These are phyloP conservation scores for Enteromius argenteus DNA, from an alignment of 2,797 vertebrate species.

Conservation along the genomic window DNA sequence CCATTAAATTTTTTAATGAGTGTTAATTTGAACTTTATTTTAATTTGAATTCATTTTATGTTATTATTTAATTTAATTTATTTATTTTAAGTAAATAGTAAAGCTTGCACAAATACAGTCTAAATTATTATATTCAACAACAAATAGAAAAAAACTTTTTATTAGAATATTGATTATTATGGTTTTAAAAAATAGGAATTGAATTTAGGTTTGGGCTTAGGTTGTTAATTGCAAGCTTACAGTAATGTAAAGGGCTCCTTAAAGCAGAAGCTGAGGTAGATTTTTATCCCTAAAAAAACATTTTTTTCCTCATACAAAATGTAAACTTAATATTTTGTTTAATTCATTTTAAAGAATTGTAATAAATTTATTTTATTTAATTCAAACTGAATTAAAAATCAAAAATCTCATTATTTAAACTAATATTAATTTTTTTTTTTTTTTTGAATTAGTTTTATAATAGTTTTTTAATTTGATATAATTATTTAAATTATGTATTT, in stretches of 20 bases:
- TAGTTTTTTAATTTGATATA: no score
- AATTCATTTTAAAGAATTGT: not conserved
- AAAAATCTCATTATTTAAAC: no score
- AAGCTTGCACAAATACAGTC: not conserved
- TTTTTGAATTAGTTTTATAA: no score
- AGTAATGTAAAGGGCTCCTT: not conserved
- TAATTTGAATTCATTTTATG: not conserved
- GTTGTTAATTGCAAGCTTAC: not conserved
- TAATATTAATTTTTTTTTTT: no score
- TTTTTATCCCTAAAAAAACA: no score
- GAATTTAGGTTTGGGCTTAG: not conserved
- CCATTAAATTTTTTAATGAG: not conserved
- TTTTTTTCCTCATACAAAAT: no score
- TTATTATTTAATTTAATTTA: not conserved
- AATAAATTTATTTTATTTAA: not conserved
- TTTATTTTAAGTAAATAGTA: not conserved
- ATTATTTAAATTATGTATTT: not conserved
- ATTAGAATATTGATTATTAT: not conserved
- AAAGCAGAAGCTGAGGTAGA: no score
- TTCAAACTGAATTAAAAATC: not conserved
- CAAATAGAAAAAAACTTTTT: not conserved
- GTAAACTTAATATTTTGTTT: not conserved
- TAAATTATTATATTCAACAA: not conserved
- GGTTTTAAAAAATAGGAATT: not conserved
- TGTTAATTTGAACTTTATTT: not conserved